Base-by-base conservation (phyloP, 1,140 invertebrate species). In the Apis cerana region DNA sequence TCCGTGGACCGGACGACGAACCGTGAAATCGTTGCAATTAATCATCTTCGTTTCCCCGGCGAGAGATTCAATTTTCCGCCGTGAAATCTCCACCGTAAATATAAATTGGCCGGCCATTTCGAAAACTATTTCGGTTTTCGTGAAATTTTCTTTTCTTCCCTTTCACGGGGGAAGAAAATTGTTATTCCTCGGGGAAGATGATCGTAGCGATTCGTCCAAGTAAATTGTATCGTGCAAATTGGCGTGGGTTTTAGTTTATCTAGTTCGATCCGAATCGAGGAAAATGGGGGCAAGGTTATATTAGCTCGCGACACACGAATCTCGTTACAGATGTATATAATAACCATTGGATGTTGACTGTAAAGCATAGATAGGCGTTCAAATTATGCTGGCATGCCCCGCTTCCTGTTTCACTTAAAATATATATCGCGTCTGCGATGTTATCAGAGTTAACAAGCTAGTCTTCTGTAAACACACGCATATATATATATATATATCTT, bases 21-120 rank as follows among this genome's bases (percentile, higher is more conserved):
- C 54, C 62, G 81, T 75, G 75, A 83, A 79, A 75, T 83, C 61
- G 81, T 61, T 70, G 48, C 23, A 54, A 85, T 78, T 85, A 83
- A 75, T 85, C 65, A 83, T 83, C 67, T 52, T 62, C 62, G 56
- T 33, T 33, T 64, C 23, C 27, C 43, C 33, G 4, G 0, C 33
- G 33, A 33, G 58, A 78, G 61, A 83, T 50, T 77, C 58, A 62
- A 71, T 74, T 78, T 68, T 15, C 54, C 27, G 59, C 15, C 56
- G 68, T 78, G n/a, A 52, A 21, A 17, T 52, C 48, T 33, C 19
- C 19, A 11, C 5, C 33, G 33, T 43, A 43, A 43, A 43, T 43
- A 33, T 33, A 33, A 43, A 43, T 43, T 43, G 33, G 33, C 8
- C 12, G 58, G 19, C 13, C 27, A 21, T 58, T 23, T 43, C 21